phyloP scores from a whole-genome alignment of 2,888 invertebrate species.

The Tetragonisca angustula region DNA sequence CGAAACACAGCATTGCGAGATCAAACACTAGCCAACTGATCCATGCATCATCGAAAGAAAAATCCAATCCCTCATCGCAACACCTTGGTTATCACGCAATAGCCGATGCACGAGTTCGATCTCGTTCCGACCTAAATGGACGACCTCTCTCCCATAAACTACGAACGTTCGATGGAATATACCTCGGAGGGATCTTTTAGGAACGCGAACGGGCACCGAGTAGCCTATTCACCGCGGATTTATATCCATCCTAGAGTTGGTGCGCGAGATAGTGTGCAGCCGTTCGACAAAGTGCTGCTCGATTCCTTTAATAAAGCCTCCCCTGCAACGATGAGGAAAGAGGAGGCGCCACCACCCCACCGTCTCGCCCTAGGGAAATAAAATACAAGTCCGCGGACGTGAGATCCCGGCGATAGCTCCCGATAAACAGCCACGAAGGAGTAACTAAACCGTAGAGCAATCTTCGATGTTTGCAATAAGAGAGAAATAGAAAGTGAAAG shows the following conservation, averaged over 20 bases:
- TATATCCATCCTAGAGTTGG: background rate
- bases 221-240: background rate
- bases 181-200: background rate
- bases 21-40: too few species aligned
- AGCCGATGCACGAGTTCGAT: background rate
- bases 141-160: background rate
- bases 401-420: constrained; percentile 43
- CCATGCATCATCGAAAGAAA: too few species aligned
- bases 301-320: constrained; percentile 44
- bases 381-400: constrained; percentile 46
- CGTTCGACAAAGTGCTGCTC: constrained; percentile 33
- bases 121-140: background rate
- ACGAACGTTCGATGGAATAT: background rate
- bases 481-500: background rate
- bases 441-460: constrained; percentile 52
- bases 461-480: constrained; percentile 32
- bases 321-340: background rate
- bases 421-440: constrained; percentile 52
- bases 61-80: too few species aligned
- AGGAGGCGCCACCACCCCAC: background rate
- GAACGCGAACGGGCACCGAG: background rate
- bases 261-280: background rate
- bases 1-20: too few species aligned
- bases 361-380: constrained; percentile 24
- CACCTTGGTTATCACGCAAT: background rate